phyloP scores from a whole-genome alignment of 1,140 invertebrate genomes.

The Drosophila paulistorum region DNA sequence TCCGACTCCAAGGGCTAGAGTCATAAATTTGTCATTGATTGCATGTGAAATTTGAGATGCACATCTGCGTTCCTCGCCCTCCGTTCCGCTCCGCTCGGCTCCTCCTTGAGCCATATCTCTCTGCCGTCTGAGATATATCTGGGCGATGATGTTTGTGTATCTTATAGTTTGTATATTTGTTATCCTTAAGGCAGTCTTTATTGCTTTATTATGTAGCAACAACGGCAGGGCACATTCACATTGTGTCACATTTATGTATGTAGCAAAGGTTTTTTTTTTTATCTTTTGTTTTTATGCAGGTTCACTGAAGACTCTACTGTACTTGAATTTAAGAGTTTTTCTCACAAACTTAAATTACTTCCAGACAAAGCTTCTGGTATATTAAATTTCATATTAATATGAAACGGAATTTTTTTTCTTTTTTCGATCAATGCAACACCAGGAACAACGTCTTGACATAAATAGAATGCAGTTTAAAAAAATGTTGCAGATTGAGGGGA shows the following conservation, averaged over 20 bases:
- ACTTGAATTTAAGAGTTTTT: constrained; percentile 25
- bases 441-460: constrained; percentile 13
- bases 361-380: constrained; percentile 17
- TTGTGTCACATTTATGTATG: constrained; percentile 37
- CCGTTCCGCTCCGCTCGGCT: neutral
- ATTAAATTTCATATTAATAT: constrained; percentile 57
- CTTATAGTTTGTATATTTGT: constrained; percentile 58
- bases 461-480: constrained; percentile 40
- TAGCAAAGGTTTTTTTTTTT: constrained; percentile 3
- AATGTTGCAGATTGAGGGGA: constrained; percentile 17
- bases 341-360: constrained; percentile 57
- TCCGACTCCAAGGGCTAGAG: constrained; percentile 31
- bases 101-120: neutral
- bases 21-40: constrained; percentile 82
- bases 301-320: constrained; percentile 13
- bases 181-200: constrained; percentile 70
- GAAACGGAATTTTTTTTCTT: constrained; percentile 6
- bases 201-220: constrained; percentile 71
- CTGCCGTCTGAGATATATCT: neutral
- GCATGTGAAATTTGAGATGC: constrained; percentile 74
- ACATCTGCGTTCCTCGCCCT: constrained; percentile 34
- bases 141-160: constrained; percentile 43
- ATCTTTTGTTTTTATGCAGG: constrained; percentile 56
- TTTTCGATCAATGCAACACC: constrained; percentile 33
- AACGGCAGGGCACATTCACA: constrained; percentile 39